Evolutionary conservation across 2,113 vertebrate species (phyloP), one percentile per base, ranked within the genome.

Genomic region (Ctenodactylus gundi): DNA sequence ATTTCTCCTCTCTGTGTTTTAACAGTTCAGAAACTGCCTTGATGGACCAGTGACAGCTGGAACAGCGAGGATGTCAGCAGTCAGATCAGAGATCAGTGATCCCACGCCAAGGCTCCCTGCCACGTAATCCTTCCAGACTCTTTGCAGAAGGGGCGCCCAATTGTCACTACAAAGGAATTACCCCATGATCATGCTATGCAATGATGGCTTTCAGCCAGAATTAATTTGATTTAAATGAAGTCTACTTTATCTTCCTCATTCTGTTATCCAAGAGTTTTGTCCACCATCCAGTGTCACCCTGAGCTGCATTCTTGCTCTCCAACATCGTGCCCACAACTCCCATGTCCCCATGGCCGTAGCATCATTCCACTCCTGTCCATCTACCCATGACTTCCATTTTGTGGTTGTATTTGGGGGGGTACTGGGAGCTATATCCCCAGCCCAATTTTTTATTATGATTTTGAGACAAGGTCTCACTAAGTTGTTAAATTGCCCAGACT

Each of bases 121-220:
- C 31, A 7, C 14, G 23, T 7, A 14, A 49, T 27, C 65, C 77
- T 90, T 55, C 27, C n/a, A 68, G 21, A 68, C 11, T 51, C 18
- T 10, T n/a, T 10, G 6, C 20, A 8, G 21, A 53, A 1, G 57
- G 5, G 7, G 4, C 25, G 14, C 34, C 64, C 60, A 65, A 3
- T 29, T 64, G 31, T 27, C 29, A 88, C 41, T 36, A 46, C n/a
- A 41, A 4, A n/a, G 46, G 34, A 57, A 70, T 60, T 94, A 76
- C 39, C 60, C 39, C 39, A 0, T 18, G n/a, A 62, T 31, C 39
- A 0, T 18, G n/a, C 55, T 31, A 57, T 10, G 14, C 44, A 51
- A 94, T 41, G 49, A 70, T 34, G 41, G 27, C 46, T 75, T 75
- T 64, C 29, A 65, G 25, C 84, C 25, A 15, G 62, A 93, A 91